Evolutionary conservation across 2,888 invertebrate genomes (phyloP).

Genomic region (Dendrolimus pini): DNA sequence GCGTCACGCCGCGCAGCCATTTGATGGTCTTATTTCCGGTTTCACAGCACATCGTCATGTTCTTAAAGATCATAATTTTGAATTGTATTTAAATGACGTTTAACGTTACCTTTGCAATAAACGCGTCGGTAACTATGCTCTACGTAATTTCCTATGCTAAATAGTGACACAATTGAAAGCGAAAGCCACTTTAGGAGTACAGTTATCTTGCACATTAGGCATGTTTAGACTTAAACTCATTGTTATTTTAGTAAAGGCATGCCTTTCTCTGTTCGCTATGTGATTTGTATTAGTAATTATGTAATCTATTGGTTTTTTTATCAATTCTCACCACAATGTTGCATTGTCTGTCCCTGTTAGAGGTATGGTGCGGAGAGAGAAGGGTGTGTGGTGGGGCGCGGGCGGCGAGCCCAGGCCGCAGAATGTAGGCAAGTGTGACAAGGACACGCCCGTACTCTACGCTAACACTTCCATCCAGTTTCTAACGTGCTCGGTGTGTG

Average conservation of each 20-base stretch:
- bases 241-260: constrained; percentile 3
- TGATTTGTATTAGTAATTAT: constrained; percentile 23
- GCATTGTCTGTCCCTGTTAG: constrained; percentile 64
- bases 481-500: constrained; percentile 67
- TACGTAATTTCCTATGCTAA: background rate
- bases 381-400: constrained; percentile 37
- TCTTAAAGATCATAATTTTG: background rate
- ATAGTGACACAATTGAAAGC: constrained; percentile 10
- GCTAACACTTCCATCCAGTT: constrained; percentile 75
- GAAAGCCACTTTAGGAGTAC: constrained; percentile 12
- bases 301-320: constrained; percentile 47
- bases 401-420: constrained; percentile 56
- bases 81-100: background rate
- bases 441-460: constrained; percentile 74
- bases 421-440: constrained; percentile 77
- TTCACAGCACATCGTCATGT: constrained; percentile 29
- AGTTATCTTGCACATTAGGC: background rate
- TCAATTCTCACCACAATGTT: constrained; percentile 50
- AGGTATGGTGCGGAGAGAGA: constrained; percentile 36
- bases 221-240: background rate
- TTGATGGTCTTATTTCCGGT: constrained; percentile 66
- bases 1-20: constrained; percentile 56
- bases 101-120: background rate
- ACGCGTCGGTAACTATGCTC: background rate
- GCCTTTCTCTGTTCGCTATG: constrained; percentile 7